Conservation (phyloP, 2,113 vertebrate genomes). For the Crotalus tigris region DNA sequence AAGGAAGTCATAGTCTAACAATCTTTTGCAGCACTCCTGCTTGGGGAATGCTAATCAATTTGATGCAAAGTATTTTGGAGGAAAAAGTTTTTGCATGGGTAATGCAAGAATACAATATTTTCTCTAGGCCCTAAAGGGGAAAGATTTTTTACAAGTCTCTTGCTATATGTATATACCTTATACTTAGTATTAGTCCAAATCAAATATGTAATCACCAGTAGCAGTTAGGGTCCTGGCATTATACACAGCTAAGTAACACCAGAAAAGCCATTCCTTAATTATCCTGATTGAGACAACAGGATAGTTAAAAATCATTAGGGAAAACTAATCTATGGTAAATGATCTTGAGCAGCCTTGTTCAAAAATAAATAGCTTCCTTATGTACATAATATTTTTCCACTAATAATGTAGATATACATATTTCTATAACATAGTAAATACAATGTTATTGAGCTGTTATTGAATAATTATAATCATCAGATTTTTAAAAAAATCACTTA, state of each 20-base stretch:
- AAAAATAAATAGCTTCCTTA: background rate
- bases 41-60: background rate
- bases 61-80: background rate
- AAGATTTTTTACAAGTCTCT: background rate
- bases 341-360: background rate
- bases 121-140: background rate
- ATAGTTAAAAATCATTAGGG: constrained; percentile 6
- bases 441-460: background rate
- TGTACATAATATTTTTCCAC: background rate
- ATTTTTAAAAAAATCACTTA: background rate
- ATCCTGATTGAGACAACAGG: background rate
- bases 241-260: background rate
- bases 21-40: background rate
- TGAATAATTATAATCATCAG: background rate
- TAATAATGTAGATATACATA: background rate
- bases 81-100: background rate
- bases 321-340: constrained; percentile 7
- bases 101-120: background rate
- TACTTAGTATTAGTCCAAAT: background rate
- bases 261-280: constrained; percentile 1
- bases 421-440: background rate
- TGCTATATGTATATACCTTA: background rate
- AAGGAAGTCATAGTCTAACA: background rate
- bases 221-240: background rate
- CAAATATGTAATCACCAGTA: background rate